Evolutionary conservation across 2,888 invertebrate genomes (phyloP).

Genomic region (Phytoseiulus persimilis): DNA sequence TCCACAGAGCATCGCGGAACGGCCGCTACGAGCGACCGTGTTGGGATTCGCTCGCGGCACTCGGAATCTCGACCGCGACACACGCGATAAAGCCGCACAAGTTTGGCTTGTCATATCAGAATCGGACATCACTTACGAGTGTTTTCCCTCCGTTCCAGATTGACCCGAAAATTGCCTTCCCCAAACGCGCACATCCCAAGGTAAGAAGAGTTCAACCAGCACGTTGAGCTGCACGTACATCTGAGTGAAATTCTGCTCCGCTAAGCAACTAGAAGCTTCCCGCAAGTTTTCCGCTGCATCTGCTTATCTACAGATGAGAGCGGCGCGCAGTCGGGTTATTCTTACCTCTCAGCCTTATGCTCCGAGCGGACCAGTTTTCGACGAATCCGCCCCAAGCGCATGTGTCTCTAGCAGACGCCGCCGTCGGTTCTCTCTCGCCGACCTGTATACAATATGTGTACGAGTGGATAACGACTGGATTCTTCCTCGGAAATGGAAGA

Average conservation of each 20-base stretch:
- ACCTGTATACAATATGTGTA: not conserved
- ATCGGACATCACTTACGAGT: too few relatives aligned
- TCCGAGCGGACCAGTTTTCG: not conserved
- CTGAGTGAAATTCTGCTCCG: too few relatives aligned
- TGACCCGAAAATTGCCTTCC: conserved; percentile 99
- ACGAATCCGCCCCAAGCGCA: not conserved
- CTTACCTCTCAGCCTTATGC: not conserved
- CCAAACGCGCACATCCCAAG: conserved; percentile 96
- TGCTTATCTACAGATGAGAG: conserved; percentile 7
- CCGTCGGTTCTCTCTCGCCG: too few relatives aligned
- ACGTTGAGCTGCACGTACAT: conserved; percentile 40
- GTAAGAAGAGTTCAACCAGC: conserved; percentile 57
- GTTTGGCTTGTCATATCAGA: too few relatives aligned
- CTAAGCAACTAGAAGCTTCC: not conserved
- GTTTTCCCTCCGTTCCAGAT: conserved; percentile 61
- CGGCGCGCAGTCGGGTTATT: not conserved
- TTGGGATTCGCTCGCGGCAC: too few relatives aligned
- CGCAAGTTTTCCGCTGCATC: not conserved
- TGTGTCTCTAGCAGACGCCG: not conserved
- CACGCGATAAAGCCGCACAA: too few relatives aligned
- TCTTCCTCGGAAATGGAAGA: not conserved
- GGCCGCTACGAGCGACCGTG: too few relatives aligned
- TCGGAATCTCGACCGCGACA: too few relatives aligned
- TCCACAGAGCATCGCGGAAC: too few relatives aligned
- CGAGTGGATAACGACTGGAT: not conserved